phyloP scores from a whole-genome alignment of 2,888 invertebrate species.

The Mellilla xanthometata region DNA sequence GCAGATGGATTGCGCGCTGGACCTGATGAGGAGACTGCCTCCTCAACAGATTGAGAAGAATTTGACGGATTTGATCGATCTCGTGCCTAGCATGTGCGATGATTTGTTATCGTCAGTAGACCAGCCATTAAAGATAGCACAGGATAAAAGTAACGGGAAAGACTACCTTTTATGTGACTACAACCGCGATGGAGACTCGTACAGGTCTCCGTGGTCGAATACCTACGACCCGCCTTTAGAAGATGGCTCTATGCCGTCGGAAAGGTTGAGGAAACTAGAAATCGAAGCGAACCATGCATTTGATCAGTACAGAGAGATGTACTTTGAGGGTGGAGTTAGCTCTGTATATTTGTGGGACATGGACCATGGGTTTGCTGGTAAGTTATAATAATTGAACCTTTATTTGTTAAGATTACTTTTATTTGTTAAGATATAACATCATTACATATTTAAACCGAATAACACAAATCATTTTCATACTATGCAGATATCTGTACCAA shows the following conservation, averaged over 20 bases:
- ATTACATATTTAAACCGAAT: no score
- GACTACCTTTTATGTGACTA: conserved; percentile 99
- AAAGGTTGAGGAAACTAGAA: conserved; percentile 96
- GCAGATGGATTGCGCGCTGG: conserved; percentile 99
- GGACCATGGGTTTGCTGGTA: conserved; percentile 98
- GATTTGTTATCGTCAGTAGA: conserved; percentile 98
- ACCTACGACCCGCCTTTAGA: conserved; percentile 98
- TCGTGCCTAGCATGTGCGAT: conserved; percentile 97
- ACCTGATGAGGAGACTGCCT: conserved; percentile 98
- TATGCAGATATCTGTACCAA: no score
- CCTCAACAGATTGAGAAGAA: conserved; percentile 99
- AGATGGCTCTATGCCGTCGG: conserved; percentile 99
- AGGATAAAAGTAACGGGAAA: conserved; percentile 96
- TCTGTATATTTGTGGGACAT: conserved; percentile 99
- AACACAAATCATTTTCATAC: no score
- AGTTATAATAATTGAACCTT: conserved; percentile 4
- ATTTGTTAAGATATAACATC: no score
- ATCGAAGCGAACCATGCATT: conserved; percentile 99
- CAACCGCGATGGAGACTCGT: conserved; percentile 99
- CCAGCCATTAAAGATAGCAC: conserved; percentile 98
- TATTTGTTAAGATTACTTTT: no score
- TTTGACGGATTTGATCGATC: conserved; percentile 97
- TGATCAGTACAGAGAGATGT: conserved; percentile 99
- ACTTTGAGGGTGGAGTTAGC: conserved; percentile 99
- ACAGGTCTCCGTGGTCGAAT: conserved; percentile 99